Evolutionary conservation across 2,888 invertebrate genomes (phyloP), one percentile per base, ranked within the genome.

Genomic region (Drosophila meridiana): DNA sequence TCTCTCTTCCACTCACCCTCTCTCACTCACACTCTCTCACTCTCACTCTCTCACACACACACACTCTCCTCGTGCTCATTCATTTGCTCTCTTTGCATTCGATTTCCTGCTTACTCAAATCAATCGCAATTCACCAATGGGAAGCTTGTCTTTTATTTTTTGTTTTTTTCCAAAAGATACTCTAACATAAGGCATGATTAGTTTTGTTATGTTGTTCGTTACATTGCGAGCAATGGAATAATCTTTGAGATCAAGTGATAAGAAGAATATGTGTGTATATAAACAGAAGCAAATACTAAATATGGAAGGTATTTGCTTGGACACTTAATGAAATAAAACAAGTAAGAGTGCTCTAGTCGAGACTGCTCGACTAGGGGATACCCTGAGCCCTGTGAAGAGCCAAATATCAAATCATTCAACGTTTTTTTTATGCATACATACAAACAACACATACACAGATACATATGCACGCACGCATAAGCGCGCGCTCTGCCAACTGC

Each of bases 61-160:
- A 48, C 57, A 43, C 53, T 14, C 43, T 50, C 36, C 3, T 48
- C 45, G 20, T 20, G 57, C 62, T 45, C 72, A 26, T 43, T 58
- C 13, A 14, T 5, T 13, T 9, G 58, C 48, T 50, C 61, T 71
- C 57, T 69, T 34, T 59, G 28, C 30, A 36, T 60, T 74, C 64
- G 74, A 77, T 76, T 78, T 79, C 71, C 73, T 73, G 71, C 43
- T 71, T 43, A 4, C 53, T 66, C 58, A 59, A 82, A 79, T 80
- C 80, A 80, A 82, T 75, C 56, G 78, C 20, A 42, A 71, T 62
- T 73, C 66, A 48, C 78, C 82, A 80, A 79, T 78, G 56, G 79
- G 48, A 80, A 80, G 80, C 76, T 80, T 65, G 69, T 56, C 67
- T 75, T 74, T 71, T 74, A 59, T 42, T 13, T 74, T 61, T 42